phyloP scores from a whole-genome alignment of 2,113 vertebrate genomes.

The Istiophorus platypterus region DNA sequence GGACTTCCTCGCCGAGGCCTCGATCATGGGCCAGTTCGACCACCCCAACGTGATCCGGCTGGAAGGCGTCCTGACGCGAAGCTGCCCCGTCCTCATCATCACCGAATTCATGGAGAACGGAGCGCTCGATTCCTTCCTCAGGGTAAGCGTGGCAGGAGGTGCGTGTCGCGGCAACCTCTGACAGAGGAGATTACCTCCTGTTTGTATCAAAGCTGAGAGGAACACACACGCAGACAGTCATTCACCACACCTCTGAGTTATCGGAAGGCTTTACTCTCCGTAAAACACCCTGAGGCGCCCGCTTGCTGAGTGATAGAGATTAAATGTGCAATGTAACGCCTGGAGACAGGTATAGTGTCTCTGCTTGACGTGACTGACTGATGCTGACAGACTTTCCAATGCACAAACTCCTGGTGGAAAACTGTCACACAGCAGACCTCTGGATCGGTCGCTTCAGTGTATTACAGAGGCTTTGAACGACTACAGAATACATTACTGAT shows the following conservation, averaged over 20 bases:
- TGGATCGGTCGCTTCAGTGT: slow-evolving; percentile 52
- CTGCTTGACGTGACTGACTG: slow-evolving; percentile 73
- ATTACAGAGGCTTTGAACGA: slow-evolving; percentile 59
- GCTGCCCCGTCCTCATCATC: slow-evolving; percentile 97
- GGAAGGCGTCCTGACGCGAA: slow-evolving; percentile 97
- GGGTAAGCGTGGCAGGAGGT: slow-evolving; percentile 85
- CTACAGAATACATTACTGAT: slow-evolving; percentile 67
- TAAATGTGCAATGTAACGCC: slow-evolving; percentile 76
- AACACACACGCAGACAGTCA: slow-evolving; percentile 50
- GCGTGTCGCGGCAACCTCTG: slow-evolving; percentile 34
- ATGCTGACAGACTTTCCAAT: slow-evolving; percentile 70
- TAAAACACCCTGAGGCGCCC: slow-evolving; percentile 73
- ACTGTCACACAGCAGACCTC: slow-evolving; percentile 67
- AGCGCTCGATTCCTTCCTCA: slow-evolving; percentile 95
- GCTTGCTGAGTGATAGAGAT: slow-evolving; percentile 75
- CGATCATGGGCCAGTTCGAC: slow-evolving; percentile 99
- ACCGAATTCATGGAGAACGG: slow-evolving; percentile 99
- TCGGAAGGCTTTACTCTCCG: slow-evolving; percentile 66
- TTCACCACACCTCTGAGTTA: slow-evolving; percentile 69
- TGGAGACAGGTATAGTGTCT: slow-evolving; percentile 68
- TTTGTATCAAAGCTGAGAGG: slow-evolving; percentile 57
- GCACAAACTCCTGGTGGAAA: slow-evolving; percentile 67
- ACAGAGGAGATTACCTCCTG: slow-evolving; percentile 59
- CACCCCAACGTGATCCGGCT: slow-evolving; percentile 98
- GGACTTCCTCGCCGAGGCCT: slow-evolving; percentile 96